Conservation (phyloP, 2,888 invertebrate genomes). For the Leptogaster cylindrica region DNA sequence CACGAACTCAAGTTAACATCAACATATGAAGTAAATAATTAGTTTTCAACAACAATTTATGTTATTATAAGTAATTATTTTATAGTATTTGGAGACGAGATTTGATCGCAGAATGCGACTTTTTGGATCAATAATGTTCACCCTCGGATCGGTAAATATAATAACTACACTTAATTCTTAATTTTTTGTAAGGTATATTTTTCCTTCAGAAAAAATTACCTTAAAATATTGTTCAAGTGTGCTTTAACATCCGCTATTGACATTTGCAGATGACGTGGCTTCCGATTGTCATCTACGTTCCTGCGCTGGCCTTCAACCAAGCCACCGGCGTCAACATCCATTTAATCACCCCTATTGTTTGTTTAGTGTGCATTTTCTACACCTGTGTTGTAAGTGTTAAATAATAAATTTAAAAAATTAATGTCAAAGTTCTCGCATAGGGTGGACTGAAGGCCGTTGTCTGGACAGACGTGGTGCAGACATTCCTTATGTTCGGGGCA, state of each 20-base stretch:
- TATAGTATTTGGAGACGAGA: constrained; percentile 70
- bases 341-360: constrained; percentile 74
- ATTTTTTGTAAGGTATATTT: not conserved
- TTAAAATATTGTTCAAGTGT: not conserved
- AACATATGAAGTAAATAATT: constrained; percentile 71
- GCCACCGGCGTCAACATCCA: constrained; percentile 80
- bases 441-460: constrained; percentile 73
- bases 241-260: no score
- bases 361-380: constrained; percentile 79
- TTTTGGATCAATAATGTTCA: constrained; percentile 71
- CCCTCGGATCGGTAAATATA: constrained; percentile 68
- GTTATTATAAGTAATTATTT: constrained; percentile 42
- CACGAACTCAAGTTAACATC: constrained; percentile 75
- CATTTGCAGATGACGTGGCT: constrained; percentile 74
- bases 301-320: constrained; percentile 77
- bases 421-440: constrained; percentile 56
- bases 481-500: constrained; percentile 71
- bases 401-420: not conserved
- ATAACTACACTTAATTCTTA: not conserved
- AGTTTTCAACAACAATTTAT: not conserved
- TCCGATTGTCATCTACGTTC: constrained; percentile 76
- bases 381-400: constrained; percentile 71
- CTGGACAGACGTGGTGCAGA: constrained; percentile 77
- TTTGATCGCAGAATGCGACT: constrained; percentile 71
- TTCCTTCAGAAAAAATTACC: not conserved